These are phyloP conservation scores for Solea solea DNA, from an alignment of 2,113 vertebrate species.

Conservation along the genomic window DNA sequence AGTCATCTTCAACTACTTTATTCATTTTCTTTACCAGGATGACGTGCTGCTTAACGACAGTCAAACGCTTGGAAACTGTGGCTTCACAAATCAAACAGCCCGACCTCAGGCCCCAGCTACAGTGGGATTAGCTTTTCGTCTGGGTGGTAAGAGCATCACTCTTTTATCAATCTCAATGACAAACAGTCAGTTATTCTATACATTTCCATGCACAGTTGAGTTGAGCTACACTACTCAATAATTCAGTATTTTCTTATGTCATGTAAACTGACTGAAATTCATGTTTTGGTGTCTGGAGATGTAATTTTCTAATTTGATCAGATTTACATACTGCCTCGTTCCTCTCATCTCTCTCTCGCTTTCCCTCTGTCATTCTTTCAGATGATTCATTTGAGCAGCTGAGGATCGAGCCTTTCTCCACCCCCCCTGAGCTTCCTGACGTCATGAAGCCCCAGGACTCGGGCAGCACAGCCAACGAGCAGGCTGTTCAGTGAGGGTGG, in stretches of 20 bases:
- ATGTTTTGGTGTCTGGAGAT: background rate
- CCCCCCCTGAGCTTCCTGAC: slow-evolving; percentile 90
- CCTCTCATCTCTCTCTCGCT: background rate
- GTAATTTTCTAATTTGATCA: background rate
- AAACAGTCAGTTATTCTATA: background rate
- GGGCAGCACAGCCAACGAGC: slow-evolving; percentile 89
- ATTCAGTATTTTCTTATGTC: background rate
- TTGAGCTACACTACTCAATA: background rate
- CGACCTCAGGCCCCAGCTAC: slow-evolving; percentile 90
- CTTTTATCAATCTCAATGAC: background rate
- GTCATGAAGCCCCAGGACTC: slow-evolving; percentile 96
- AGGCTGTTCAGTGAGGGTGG: slow-evolving; percentile 88
- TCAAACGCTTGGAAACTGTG: slow-evolving; percentile 90
- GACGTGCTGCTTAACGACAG: slow-evolving; percentile 88
- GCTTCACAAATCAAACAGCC: slow-evolving; percentile 93
- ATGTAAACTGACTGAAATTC: background rate
- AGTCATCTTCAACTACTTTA: no score
- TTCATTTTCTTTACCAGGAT: slow-evolving; percentile 76
- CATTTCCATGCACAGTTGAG: no score
- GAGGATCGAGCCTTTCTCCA: slow-evolving; percentile 89
- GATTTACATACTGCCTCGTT: background rate
- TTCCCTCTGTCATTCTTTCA: slow-evolving; percentile 46
- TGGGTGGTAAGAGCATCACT: slow-evolving; percentile 74
- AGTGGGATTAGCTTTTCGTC: slow-evolving; percentile 88
- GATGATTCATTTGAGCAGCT: slow-evolving; percentile 89